A percentile compares a stretch with the other conserved stretches of the same genome.
Conservation (phyloP, 2,888 invertebrate genomes). For the Perizoma affinitatum region DNA sequence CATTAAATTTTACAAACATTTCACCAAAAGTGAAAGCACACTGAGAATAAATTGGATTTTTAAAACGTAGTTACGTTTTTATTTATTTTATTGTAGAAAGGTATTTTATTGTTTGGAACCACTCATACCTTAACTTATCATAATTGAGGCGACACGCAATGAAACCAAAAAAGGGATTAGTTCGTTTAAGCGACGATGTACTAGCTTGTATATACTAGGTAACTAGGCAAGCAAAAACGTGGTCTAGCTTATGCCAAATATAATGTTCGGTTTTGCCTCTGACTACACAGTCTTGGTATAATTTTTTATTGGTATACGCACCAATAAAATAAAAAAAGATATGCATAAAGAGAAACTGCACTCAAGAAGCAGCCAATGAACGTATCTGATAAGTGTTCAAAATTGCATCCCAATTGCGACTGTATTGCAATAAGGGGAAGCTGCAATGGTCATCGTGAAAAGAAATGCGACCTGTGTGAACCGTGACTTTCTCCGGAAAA, state of each 20-base stretch:
- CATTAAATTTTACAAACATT: not conserved
- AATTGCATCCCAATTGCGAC: constrained; percentile 18
- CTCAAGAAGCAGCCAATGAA: constrained; percentile 3
- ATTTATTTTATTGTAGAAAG: too few species aligned
- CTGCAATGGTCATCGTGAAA: constrained; percentile 10
- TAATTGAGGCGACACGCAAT: too few species aligned
- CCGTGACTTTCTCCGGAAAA: constrained; percentile 54
- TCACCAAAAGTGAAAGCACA: not conserved
- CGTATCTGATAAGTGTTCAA: constrained; percentile 3
- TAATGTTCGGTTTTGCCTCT: too few species aligned
- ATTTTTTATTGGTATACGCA: too few species aligned
- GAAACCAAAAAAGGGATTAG: too few species aligned
- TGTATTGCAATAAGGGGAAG: constrained; percentile 12
- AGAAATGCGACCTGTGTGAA: constrained; percentile 41
- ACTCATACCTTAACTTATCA: too few species aligned
- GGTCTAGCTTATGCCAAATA: too few species aligned
- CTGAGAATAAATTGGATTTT: constrained; percentile 12
- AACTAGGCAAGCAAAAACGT: too few species aligned
- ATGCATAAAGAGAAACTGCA: constrained; percentile 17
- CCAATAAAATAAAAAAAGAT: not conserved
- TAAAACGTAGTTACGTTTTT: not conserved
- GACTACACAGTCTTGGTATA: too few species aligned
- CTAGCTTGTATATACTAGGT: too few species aligned
- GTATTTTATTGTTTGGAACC: too few species aligned
- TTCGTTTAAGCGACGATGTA: too few species aligned